These are phyloP conservation scores for Peromyscus polionotus DNA, from an alignment of 2,113 vertebrate species.

Conservation along the genomic window DNA sequence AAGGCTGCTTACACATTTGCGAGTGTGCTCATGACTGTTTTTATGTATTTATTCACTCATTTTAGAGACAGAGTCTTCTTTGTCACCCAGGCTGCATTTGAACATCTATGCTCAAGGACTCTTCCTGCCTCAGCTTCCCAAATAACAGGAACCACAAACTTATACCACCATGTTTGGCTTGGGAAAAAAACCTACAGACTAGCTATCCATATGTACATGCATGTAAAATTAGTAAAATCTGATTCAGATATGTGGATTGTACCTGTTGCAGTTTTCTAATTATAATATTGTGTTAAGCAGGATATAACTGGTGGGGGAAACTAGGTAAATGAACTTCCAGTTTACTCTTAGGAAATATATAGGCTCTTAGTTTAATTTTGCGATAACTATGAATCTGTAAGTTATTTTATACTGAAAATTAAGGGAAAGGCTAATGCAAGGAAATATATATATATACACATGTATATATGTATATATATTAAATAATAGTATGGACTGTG, in stretches of 20 bases:
- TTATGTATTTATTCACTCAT: background rate
- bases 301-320: background rate
- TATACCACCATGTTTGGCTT: background rate
- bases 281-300: background rate
- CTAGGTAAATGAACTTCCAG: background rate
- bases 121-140: background rate
- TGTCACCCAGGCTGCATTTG: background rate
- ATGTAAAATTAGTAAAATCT: background rate
- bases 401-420: background rate
- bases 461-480: background rate
- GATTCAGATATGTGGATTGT: background rate
- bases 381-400: background rate
- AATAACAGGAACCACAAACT: background rate
- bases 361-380: background rate
- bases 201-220: background rate
- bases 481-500: background rate
- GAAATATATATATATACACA: background rate
- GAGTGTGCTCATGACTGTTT: background rate
- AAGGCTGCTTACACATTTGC: background rate
- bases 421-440: constrained; percentile 3
- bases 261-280: background rate
- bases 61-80: background rate
- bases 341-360: background rate
- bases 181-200: background rate
- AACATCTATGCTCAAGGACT: background rate